Conservation (phyloP, 2,888 invertebrate genomes). For the Heliconius ismenius region DNA sequence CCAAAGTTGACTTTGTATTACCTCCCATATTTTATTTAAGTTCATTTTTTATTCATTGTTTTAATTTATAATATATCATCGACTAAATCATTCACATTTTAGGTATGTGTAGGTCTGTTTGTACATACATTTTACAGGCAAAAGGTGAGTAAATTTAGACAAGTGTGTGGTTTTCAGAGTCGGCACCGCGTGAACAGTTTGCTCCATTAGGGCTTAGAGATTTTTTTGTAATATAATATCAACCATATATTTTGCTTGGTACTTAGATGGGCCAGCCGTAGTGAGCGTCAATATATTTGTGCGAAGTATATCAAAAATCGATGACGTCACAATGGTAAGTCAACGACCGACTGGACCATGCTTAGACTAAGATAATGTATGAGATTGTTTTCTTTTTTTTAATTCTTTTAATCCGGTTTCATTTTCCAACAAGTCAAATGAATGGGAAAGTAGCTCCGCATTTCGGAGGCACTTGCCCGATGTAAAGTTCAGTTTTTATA, state of each 20-base stretch:
- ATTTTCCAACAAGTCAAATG: slow-evolving; percentile 76
- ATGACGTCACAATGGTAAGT: slow-evolving; percentile 99
- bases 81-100: slow-evolving; percentile 45
- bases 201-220: slow-evolving; percentile 63
- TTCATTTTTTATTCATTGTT: slow-evolving; percentile 55
- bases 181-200: slow-evolving; percentile 50
- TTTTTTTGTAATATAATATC: slow-evolving; percentile 59
- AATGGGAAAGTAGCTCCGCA: slow-evolving; percentile 75
- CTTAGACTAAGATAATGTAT: slow-evolving; percentile 67
- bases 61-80: slow-evolving; percentile 52
- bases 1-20: slow-evolving; percentile 50
- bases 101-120: slow-evolving; percentile 34
- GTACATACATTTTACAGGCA: slow-evolving; percentile 44
- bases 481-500: slow-evolving; percentile 57
- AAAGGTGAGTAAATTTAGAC: slow-evolving; percentile 50
- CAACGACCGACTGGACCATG: slow-evolving; percentile 68
- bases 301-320: slow-evolving; percentile 99
- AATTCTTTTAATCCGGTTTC: slow-evolving; percentile 54
- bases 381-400: slow-evolving; percentile 50
- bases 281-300: slow-evolving; percentile 99
- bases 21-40: slow-evolving; percentile 49
- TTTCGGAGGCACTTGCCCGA: slow-evolving; percentile 71
- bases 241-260: slow-evolving; percentile 79
- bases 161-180: slow-evolving; percentile 55
- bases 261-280: slow-evolving; percentile 94